Evolutionary conservation across 2,797 vertebrate species (phyloP), one percentile per base, ranked within the genome.

Genomic region (Rhinatrema bivittatum): DNA sequence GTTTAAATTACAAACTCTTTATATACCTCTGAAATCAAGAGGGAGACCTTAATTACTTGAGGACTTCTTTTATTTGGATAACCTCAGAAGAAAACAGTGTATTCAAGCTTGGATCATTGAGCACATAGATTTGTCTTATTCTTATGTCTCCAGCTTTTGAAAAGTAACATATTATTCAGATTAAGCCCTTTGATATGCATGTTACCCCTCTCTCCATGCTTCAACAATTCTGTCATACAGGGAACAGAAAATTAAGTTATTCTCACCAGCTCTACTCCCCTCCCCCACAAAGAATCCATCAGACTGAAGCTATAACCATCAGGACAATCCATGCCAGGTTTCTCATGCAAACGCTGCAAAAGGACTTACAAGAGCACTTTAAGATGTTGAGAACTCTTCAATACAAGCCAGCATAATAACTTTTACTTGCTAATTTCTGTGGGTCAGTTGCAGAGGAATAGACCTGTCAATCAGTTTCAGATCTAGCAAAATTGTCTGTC

Each of bases 401-500:
- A 85, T 86, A 86, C 84, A 85, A 82, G 76, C 76, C 80, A 84
- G 85, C 86, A 90, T 91, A 91, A 91, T 88, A 92, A 91, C 82
- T 86, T 88, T 90, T 86, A 90, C 86, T 90, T 77, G 85, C 89
- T 91, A 85, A 94, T 93, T 94, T 93, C 87, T 90, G 87, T 90
- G 88, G 93, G 91, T 95, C 91, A 94, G 88, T 84, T 90, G 87
- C 82, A 81, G 82, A 88, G 88, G 82, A 92, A 91, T 87, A 86
- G 88, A 88, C 77, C 80, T 91, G 93, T 87, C 93, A 97, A 90
- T 96, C 91, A 91, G 85, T 88, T 91, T 90, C 88, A 88, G 85
- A 94, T 94, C 90, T 91, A 89, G 87, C 88, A 93, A 88, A 94
- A 93, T 91, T 91, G 87, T 92, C 89, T 85, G 83, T 93, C 88